phyloP scores from a whole-genome alignment of 2,113 vertebrate species.

The Mus pahari region DNA sequence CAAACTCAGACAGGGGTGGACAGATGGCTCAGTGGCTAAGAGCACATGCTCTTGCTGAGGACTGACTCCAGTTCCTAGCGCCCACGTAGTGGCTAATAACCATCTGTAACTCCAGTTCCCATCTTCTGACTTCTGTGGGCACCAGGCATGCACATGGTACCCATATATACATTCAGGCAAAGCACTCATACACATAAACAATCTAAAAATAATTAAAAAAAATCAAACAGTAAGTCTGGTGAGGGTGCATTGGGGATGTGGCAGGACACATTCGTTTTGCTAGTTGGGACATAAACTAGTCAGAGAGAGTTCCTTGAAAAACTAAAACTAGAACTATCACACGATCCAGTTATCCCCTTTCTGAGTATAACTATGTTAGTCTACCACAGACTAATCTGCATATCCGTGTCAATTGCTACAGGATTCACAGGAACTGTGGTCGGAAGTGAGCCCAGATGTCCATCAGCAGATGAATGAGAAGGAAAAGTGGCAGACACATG shows the following conservation, averaged over 20 bases:
- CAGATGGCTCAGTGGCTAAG: neutral
- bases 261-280: neutral
- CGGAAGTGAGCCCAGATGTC: neutral
- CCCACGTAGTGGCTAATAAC: neutral
- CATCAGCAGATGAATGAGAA: too few species aligned
- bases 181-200: neutral
- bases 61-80: neutral
- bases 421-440: neutral
- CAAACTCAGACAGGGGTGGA: neutral
- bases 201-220: neutral
- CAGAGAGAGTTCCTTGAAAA: neutral
- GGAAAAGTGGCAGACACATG: neutral
- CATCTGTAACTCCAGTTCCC: neutral
- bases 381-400: too few species aligned
- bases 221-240: neutral
- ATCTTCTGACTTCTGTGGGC: neutral
- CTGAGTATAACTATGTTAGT: neutral
- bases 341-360: too few species aligned
- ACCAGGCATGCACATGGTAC: neutral
- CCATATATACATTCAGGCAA: neutral
- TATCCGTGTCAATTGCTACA: neutral
- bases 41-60: neutral
- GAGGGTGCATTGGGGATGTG: neutral
- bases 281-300: neutral
- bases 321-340: neutral